A percentile compares a stretch with the other conserved stretches of the same genome.
Conservation (phyloP, 2,113 vertebrate species). For the Myanophis thanlyinensis region DNA sequence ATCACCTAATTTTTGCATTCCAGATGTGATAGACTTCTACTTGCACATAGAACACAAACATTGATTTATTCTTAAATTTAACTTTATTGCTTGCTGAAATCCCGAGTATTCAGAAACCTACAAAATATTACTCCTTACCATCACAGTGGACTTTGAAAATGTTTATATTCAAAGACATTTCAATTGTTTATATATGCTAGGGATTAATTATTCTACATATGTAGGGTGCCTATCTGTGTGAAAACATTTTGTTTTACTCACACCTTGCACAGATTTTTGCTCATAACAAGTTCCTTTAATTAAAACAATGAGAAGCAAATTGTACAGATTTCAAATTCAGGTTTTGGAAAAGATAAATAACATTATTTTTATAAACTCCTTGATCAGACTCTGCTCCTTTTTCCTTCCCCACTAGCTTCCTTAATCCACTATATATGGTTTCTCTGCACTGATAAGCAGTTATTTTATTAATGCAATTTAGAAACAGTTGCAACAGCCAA, state of each 20-base stretch:
- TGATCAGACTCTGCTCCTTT: not conserved
- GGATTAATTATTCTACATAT: not conserved
- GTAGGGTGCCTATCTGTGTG: rapidly evolving
- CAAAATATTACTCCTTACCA: not conserved
- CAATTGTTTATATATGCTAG: not conserved
- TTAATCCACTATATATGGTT: not conserved
- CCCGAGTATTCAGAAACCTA: not conserved
- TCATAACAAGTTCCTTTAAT: not conserved
- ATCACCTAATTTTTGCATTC: not conserved
- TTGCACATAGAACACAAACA: not conserved
- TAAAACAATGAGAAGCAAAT: not conserved
- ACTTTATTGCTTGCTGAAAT: not conserved
- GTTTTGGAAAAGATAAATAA: not conserved
- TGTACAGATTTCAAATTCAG: not conserved
- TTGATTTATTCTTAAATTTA: not conserved
- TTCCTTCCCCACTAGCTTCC: not conserved
- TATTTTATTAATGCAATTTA: not conserved
- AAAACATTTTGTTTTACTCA: not conserved
- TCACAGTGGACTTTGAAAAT: not conserved
- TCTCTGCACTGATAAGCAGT: not conserved
- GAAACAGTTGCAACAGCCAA: not conserved
- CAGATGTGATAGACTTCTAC: not conserved
- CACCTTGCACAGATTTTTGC: not conserved
- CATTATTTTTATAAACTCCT: not conserved
- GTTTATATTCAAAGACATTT: no score